Evolutionary conservation across 2,797 vertebrate genomes (phyloP), one percentile per base, ranked within the genome.

Genomic region (Sardinella longiceps): DNA sequence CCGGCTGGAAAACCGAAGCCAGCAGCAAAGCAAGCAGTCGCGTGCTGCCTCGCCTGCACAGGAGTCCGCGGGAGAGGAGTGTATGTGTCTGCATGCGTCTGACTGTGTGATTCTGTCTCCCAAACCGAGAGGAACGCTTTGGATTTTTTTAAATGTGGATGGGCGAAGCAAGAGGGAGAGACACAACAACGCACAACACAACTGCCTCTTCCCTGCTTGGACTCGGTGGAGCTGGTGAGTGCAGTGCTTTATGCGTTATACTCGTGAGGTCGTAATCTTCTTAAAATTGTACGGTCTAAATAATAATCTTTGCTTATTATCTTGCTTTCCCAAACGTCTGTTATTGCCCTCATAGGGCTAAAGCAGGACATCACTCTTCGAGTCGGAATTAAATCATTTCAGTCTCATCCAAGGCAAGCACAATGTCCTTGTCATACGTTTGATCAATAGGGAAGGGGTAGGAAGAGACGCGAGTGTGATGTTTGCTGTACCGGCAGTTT

Each of bases 61-160:
- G 28, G 70, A 74, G 66, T 74, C 66, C 33, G 80, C 83, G 25
- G 37, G 50, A 74, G 18, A 20, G 66, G 66, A 77, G 70, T 77
- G 37, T 77, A 43, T 37, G 23, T 18, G 70, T 23, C 37, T 77
- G 37, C 33, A 23, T 77, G 37, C 70, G 15, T 23, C 70, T 39
- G 33, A 43, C 14, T 77, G 70, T 70, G 63, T 37, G 2, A 74
- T 18, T 20, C 15, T 77, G 70, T 20, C 90, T 86, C 81, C 77
- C 86, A 85, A 48, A 28, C 66, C 11, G 81, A 33, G 88, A 86
- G 63, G 30, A 70, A 81, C 85, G 81, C 70, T 77, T 70, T 91
- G 91, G 90, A 93, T 91, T 88, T 89, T 89, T 91, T 94, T n/a
- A n/a, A 92, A 93, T 88, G 93, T 95, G 94, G 93, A 94, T 94